Percentiles rank a stretch among this genome's conserved stretches.
phyloP scores from a whole-genome alignment of 2,797 vertebrate genomes.

The Tokudaia tokunoshimensis region DNA sequence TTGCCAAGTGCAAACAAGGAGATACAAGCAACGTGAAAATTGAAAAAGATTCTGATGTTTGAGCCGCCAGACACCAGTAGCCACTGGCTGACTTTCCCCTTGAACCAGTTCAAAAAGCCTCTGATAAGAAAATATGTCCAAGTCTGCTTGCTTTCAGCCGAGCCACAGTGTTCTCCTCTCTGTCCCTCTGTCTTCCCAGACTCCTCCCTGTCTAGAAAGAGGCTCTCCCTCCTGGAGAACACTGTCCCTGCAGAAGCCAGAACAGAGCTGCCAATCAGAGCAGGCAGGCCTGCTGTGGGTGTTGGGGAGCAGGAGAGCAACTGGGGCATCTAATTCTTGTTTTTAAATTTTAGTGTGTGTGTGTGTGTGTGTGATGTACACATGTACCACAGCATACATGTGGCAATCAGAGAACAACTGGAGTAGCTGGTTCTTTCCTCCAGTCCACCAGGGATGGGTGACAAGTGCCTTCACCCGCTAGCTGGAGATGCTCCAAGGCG shows the following conservation, averaged over 20 bases:
- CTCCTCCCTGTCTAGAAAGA: no score
- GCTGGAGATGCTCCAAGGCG: neutral
- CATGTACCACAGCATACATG: neutral
- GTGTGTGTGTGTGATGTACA: no score
- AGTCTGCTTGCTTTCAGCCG: rapidly evolving
- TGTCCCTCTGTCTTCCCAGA: neutral
- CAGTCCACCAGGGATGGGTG: neutral
- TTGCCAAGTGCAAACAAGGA: rapidly evolving
- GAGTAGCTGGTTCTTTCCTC: neutral
- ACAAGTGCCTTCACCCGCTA: neutral
- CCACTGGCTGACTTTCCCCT: rapidly evolving
- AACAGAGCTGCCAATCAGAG: neutral
- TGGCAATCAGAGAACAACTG: neutral
- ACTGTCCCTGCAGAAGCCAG: neutral
- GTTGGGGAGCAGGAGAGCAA: neutral
- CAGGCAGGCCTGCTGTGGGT: neutral
- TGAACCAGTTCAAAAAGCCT: neutral
- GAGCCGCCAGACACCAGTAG: neutral
- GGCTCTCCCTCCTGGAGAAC: no score
- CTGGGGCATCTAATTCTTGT: neutral
- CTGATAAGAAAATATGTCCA: neutral
- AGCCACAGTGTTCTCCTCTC: neutral
- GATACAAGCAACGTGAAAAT: rapidly evolving
- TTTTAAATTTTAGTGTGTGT: neutral
- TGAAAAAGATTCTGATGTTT: rapidly evolving